These are phyloP conservation scores for Falco biarmicus DNA, from an alignment of 2,797 vertebrate genomes.

Conservation along the genomic window DNA sequence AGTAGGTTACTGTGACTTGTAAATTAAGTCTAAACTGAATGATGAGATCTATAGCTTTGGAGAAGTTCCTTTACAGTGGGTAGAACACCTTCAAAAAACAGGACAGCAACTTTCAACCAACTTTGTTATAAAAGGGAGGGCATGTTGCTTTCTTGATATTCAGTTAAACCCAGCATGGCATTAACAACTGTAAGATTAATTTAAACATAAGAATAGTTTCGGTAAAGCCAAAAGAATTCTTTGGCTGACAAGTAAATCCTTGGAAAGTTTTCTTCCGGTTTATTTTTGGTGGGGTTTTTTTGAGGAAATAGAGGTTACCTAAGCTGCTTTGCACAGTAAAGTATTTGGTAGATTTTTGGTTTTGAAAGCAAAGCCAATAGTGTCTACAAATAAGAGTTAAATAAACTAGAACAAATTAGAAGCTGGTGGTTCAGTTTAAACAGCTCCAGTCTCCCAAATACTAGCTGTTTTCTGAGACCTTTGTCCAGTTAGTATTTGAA, in stretches of 20 bases:
- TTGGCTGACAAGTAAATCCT: not conserved
- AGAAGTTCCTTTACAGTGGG: not conserved
- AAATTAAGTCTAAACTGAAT: not conserved
- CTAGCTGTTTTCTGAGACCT: not conserved
- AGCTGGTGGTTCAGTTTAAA: not conserved
- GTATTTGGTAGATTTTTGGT: not conserved
- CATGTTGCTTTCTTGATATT: not conserved
- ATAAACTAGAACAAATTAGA: not conserved
- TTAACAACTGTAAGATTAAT: not conserved
- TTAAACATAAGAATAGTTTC: not conserved
- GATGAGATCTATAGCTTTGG: not conserved
- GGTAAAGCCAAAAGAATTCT: not conserved
- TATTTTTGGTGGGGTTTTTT: not conserved
- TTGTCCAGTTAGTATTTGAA: not conserved
- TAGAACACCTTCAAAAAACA: not conserved
- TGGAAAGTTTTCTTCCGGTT: not conserved
- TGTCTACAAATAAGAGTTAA: not conserved
- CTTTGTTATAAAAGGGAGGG: not conserved
- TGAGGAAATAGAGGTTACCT: not conserved
- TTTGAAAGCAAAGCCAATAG: not conserved
- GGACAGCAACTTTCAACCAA: not conserved
- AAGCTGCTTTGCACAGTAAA: not conserved
- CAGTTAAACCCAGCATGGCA: not conserved
- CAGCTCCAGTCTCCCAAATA: not conserved
- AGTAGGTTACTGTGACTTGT: not conserved